Conservation (phyloP, 1,140 invertebrate species). For the Dendrolimus punctatus region DNA sequence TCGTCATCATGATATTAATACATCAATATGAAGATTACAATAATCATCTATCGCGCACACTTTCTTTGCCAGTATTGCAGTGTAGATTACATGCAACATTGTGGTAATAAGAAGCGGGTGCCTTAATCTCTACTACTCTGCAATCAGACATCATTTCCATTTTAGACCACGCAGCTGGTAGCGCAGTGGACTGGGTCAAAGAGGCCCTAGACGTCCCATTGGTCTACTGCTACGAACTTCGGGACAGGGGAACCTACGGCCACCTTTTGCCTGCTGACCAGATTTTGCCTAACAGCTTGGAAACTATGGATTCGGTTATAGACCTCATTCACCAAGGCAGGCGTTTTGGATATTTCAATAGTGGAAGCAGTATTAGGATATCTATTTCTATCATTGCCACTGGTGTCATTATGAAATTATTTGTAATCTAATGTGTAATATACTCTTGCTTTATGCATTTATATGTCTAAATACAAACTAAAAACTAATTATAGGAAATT, state of each 20-base stretch:
- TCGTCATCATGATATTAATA: no score
- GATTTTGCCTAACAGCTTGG: slow-evolving; percentile 81
- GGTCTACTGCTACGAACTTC: slow-evolving; percentile 75
- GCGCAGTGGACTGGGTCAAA: slow-evolving; percentile 81
- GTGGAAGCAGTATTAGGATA: slow-evolving; percentile 9
- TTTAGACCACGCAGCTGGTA: slow-evolving; percentile 75
- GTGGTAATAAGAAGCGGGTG: no score
- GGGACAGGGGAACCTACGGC: slow-evolving; percentile 81
- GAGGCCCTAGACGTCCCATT: slow-evolving; percentile 74
- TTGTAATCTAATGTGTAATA: background rate
- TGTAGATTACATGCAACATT: no score
- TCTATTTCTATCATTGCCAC: slow-evolving; percentile 14
- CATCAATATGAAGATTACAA: no score
- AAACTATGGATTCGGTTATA: slow-evolving; percentile 79
- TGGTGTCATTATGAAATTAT: background rate
- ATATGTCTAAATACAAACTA: no score
- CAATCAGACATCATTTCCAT: slow-evolving; percentile 7
- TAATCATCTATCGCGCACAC: no score
- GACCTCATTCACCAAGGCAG: slow-evolving; percentile 74
- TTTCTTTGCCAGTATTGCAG: no score
- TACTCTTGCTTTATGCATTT: no score
- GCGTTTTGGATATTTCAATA: slow-evolving; percentile 49
- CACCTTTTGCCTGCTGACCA: slow-evolving; percentile 84
- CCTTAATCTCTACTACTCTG: no score
- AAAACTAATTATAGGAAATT: no score